Evolutionary conservation across 2,797 vertebrate genomes (phyloP).

Genomic region (Otus scops): DNA sequence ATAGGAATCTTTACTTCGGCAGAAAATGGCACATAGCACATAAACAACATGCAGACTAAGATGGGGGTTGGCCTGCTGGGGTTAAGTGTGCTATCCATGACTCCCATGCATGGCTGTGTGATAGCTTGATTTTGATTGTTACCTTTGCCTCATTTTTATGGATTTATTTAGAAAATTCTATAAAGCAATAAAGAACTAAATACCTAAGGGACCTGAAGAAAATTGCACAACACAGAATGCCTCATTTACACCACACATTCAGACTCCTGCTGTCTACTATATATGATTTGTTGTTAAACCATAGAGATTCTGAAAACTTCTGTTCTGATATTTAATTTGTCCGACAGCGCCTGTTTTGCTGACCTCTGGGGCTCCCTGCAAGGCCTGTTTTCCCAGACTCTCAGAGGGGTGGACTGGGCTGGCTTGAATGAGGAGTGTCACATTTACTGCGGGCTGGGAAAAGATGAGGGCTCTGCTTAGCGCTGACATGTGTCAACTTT

Average conservation of each 20-base stretch:
- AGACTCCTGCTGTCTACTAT: not conserved
- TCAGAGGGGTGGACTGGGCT: not conserved
- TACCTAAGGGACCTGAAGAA: not conserved
- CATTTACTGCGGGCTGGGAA: not conserved
- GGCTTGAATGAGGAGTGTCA: not conserved
- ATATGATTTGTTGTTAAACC: not conserved
- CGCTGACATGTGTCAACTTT: not conserved
- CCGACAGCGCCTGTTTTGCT: not conserved
- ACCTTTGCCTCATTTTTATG: not conserved
- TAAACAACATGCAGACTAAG: not conserved
- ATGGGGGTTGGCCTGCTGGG: not conserved
- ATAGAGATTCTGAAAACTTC: not conserved
- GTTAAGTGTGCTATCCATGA: not conserved
- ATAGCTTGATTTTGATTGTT: not conserved
- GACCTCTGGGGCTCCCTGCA: conserved; percentile 15
- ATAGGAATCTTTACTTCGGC: conserved; percentile 33
- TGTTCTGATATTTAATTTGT: not conserved
- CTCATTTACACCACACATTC: not conserved
- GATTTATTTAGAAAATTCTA: not conserved
- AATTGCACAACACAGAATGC: not conserved
- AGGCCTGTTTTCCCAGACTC: conserved; percentile 19
- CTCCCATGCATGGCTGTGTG: not conserved
- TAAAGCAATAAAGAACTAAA: not conserved
- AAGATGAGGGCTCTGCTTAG: not conserved
- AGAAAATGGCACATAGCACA: not conserved